Evolutionary conservation across 2,797 vertebrate genomes (phyloP), one percentile per base, ranked within the genome.

Genomic region (Phaenicophaeus curvirostris): DNA sequence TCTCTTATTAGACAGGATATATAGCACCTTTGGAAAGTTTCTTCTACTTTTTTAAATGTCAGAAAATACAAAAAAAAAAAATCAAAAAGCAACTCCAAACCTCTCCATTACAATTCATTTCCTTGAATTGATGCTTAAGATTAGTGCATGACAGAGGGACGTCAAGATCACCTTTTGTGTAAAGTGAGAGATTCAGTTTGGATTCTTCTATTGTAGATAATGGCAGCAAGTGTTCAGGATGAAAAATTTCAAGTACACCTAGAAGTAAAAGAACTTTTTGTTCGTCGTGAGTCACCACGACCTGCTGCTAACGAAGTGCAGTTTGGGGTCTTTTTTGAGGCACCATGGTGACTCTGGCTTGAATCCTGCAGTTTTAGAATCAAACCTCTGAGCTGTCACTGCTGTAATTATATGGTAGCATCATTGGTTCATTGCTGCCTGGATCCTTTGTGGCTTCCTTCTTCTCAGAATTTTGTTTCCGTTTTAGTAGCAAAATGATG

Each of bases 371-470:
- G 92, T n/a, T 44, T 8, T 20, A 42, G 37, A 59, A 48, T 99
- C 98, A 99, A 93, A 99, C 99, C 96, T 99, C 99, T 0, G 99
- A 99, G 97, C 98, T 99, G 97, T 99, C 98, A 0, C 94, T 94
- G 93, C 95, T 97, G 90, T 93, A 96, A 91, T 86, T 97, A 46
- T 73, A 97, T 0, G 95, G 81, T 46, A 68, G 30, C 98, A 98
- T 96, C 98, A 98, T 98, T n/a, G 98, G 98, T 92, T 99, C 98
- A 0, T 97, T 96, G 95, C 98, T 98, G 94, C 97, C 96, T 0
- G 98, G 97, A 46, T 86, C 95, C 9, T 93, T 98, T 5, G 98
- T 96, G 2, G 76, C 53, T 3, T 97, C 95, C 93, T 98, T 98
- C 71, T 97, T 97, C 80, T 94, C 89, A 42, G 94, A 35, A 27